phyloP scores from a whole-genome alignment of 2,113 vertebrate genomes.

The Crypturellus undulatus region DNA sequence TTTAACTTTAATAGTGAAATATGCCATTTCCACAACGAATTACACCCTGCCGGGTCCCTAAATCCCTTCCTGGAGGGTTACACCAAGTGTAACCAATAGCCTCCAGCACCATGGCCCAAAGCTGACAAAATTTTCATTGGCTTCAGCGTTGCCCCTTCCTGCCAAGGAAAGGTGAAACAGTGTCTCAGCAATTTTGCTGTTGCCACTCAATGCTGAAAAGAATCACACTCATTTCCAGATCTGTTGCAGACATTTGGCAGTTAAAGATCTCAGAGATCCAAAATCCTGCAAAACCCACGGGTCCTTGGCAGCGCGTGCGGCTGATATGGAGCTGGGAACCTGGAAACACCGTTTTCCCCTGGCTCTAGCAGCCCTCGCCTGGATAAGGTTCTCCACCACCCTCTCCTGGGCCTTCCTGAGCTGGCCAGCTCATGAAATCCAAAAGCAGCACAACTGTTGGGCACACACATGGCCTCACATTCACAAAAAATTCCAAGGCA shows the following conservation, averaged over 20 bases:
- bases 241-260: neutral
- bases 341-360: neutral
- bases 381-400: neutral
- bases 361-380: neutral
- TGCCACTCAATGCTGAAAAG: neutral
- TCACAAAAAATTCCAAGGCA: neutral
- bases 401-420: neutral
- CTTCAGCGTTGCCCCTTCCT: neutral
- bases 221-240: neutral
- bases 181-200: constrained; percentile 1
- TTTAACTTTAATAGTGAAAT: constrained; percentile 48
- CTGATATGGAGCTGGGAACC: neutral
- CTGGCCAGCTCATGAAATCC: neutral
- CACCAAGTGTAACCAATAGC: neutral
- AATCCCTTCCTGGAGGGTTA: constrained; percentile 22
- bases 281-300: neutral
- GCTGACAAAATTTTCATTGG: constrained; percentile 33
- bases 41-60: neutral
- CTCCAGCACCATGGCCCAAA: neutral
- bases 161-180: constrained; percentile 38
- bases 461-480: neutral
- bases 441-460: accelerated
- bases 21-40: constrained; percentile 43
- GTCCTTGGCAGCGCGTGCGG: accelerated
- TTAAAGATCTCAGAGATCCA: neutral